These are phyloP conservation scores for Sebastes glaucus DNA, from an alignment of 2,797 vertebrate genomes.

Conservation along the genomic window DNA sequence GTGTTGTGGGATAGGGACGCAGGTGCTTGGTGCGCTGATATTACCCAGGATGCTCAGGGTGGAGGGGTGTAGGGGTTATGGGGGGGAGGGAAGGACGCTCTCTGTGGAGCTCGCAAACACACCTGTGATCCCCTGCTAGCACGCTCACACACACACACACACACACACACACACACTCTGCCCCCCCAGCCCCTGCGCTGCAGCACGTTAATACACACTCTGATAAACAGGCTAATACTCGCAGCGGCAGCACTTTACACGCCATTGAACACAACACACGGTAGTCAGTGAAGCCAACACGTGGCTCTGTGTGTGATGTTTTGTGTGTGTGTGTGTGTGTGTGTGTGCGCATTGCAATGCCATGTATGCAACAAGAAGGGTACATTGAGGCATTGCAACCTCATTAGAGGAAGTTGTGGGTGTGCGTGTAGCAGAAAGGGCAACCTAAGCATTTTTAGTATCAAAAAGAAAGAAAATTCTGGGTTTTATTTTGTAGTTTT, in stretches of 20 bases:
- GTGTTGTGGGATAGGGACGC: slow-evolving; percentile 57
- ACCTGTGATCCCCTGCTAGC: slow-evolving; percentile 75
- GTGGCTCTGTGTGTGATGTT: slow-evolving; percentile 15
- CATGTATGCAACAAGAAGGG: neutral
- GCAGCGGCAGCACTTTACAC: slow-evolving; percentile 63
- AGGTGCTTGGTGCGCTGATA: slow-evolving; percentile 75
- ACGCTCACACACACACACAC: slow-evolving; percentile 21
- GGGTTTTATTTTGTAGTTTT: neutral
- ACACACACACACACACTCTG: neutral
- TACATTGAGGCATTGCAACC: neutral
- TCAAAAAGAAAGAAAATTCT: neutral
- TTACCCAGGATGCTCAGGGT: slow-evolving; percentile 75
- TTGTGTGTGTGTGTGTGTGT: slow-evolving; percentile 2
- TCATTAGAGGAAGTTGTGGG: neutral
- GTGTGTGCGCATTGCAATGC: neutral
- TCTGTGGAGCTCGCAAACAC: slow-evolving; percentile 71
- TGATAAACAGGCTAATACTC: slow-evolving; percentile 78
- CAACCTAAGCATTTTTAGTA: neutral
- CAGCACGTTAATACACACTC: slow-evolving; percentile 73
- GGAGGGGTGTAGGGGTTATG: slow-evolving; percentile 42
- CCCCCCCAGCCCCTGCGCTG: slow-evolving; percentile 9
- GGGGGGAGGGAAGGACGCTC: slow-evolving; percentile 33
- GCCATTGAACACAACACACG: slow-evolving; percentile 49
- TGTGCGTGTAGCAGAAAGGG: neutral
- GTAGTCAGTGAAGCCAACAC: slow-evolving; percentile 41